Base-by-base conservation (phyloP, 1,140 invertebrate species). In the Leptinotarsa defecta region DNA sequence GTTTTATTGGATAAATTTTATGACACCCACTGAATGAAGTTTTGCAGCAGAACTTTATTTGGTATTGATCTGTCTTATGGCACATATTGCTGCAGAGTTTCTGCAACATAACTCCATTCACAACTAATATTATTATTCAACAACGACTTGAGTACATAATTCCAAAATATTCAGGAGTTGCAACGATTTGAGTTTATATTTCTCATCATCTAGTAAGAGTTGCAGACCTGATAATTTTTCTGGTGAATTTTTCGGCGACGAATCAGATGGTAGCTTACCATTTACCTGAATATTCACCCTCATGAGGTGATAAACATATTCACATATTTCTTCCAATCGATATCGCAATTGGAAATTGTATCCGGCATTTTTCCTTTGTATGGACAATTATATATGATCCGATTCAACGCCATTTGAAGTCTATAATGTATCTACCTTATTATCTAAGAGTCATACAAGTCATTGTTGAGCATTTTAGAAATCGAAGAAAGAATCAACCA, bases 41-140 rank as follows among this genome's bases (percentile, higher is more conserved):
- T 75, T 70, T 64, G 75, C 61, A 68, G 74, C 74, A 27, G 57
- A 69, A 64, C 64, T 71, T 62, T 80, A 74, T 81, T 81, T 81
- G 80, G 80, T 79, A 81, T 79, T 70, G 19, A 77, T 27, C 76
- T 57, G 74, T 70, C 74, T 69, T 81, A 81, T 81, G 80, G 80
- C 80, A 81, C 80, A 78, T 77, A 75, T 79, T 81, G 75, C 78
- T 78, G 77, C 74, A 71, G 74, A 79, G 52, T 57, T 57, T 19
- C 52, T 57, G 52, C 27, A 48, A 71, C 63, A 69, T 65, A 52
- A 65, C 64, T 22, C 15, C 64, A 34, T 65, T 65, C 20, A 22
- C 20, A 65, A 34, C n/a, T 15, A 13, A 65, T 4, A 65, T 5
- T 65, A 13, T 17, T 6, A 57, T 57, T 19, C 52, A 57, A 57